Conservation (phyloP, 2,888 invertebrate species). For the Incurvaria masculella region DNA sequence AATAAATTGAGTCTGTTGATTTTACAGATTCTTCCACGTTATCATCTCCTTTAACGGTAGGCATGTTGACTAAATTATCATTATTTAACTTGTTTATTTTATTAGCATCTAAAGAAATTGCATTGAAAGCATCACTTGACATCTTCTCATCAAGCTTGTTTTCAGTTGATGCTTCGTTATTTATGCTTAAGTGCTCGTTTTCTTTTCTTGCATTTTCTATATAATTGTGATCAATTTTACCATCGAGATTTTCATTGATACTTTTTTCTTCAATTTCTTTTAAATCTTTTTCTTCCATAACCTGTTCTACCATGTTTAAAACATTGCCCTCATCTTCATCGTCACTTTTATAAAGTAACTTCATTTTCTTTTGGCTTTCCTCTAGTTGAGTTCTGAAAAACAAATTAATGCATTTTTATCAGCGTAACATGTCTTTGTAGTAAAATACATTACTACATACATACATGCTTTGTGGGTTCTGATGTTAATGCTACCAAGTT, state of each 20-base stretch:
- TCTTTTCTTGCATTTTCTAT: background rate
- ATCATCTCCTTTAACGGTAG: background rate
- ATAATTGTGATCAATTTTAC: conserved; percentile 7
- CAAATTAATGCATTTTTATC: conserved; percentile 10
- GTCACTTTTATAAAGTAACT: conserved; percentile 73
- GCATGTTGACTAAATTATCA: background rate
- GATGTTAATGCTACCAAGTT: no score
- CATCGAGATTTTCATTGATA: conserved; percentile 6
- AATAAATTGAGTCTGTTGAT: background rate
- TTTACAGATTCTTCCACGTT: background rate
- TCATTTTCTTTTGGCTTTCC: conserved; percentile 70
- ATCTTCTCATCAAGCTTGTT: background rate
- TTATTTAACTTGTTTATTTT: background rate
- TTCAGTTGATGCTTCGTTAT: background rate
- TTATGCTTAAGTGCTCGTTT: background rate
- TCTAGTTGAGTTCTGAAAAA: conserved; percentile 60
- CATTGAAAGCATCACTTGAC: background rate
- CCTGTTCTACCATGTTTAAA: no score
- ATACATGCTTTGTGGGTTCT: no score
- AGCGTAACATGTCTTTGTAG: no score
- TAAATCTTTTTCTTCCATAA: no score
- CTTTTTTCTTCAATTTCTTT: no score
- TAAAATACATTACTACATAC: no score
- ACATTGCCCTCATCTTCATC: conserved; percentile 54
- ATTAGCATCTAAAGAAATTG: background rate